A percentile compares a stretch with the other conserved stretches of the same genome.
Conservation (phyloP, 1,140 invertebrate genomes). For the Gyrodactylus bullatarudis region DNA sequence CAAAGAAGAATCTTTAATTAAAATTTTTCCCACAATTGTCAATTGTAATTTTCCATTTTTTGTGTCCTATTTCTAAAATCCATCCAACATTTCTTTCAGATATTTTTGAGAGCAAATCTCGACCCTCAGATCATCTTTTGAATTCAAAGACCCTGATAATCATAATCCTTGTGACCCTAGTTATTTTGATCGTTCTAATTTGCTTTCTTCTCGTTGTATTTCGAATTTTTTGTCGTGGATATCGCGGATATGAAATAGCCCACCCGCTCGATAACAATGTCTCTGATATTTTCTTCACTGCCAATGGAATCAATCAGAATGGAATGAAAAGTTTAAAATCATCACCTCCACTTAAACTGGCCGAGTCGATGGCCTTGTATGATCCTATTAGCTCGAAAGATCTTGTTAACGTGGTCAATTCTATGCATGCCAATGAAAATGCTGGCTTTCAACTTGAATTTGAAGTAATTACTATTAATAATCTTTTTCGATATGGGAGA, state of each 20-base stretch:
- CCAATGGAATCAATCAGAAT: too few species aligned
- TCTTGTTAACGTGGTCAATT: not conserved
- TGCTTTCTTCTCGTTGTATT: not conserved
- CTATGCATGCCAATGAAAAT: not conserved
- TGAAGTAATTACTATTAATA: conserved; percentile 1
- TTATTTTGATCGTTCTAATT: not conserved
- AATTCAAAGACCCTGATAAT: not conserved
- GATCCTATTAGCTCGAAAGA: not conserved
- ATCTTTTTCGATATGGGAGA: too few species aligned
- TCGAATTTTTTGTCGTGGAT: not conserved
- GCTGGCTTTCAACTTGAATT: conserved; percentile 4
- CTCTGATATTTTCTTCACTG: not conserved
- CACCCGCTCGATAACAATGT: not conserved
- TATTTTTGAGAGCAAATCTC: too few species aligned
- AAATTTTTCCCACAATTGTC: too few species aligned
- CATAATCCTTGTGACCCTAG: not conserved
- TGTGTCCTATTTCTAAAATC: too few species aligned
- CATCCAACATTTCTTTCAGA: too few species aligned
- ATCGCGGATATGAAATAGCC: not conserved
- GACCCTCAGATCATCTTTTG: too few species aligned
- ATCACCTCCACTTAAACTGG: not conserved
- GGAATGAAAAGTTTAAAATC: not conserved
- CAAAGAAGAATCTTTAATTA: too few species aligned
- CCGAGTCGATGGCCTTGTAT: not conserved
- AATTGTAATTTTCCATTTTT: too few species aligned